Conservation (phyloP, 2,888 invertebrate genomes). For the Sepioteuthis lessoniana region DNA sequence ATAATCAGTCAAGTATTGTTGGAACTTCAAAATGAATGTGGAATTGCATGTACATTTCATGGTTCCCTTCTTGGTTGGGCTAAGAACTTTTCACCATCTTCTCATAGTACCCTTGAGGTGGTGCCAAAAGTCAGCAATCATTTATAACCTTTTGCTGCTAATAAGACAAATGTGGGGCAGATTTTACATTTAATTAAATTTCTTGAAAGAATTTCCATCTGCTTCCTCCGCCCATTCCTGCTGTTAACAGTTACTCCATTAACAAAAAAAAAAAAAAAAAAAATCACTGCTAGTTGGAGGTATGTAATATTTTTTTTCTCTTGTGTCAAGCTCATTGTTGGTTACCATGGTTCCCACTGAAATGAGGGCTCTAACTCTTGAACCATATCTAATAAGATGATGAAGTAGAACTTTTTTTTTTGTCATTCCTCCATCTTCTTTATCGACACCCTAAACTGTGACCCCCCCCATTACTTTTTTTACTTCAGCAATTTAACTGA, state of each 20-base stretch:
- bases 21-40: no score
- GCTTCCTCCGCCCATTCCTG: neutral
- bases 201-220: neutral
- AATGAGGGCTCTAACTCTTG: neutral
- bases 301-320: neutral
- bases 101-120: no score
- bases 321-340: neutral
- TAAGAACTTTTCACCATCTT: no score
- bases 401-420: neutral
- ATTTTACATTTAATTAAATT: conserved; percentile 14
- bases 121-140: neutral
- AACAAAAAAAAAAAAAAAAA: neutral
- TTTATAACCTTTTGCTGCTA: neutral
- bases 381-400: neutral
- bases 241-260: neutral
- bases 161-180: neutral
- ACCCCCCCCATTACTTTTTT: neutral
- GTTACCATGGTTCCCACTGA: neutral
- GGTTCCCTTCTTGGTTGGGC: no score
- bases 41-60: no score
- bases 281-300: neutral
- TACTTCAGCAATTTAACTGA: neutral
- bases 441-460: neutral
- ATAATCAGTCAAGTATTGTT: no score
- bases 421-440: no score